These are phyloP conservation scores for Himantopus leucocephalus DNA, from an alignment of 2,113 vertebrate genomes.

Conservation along the genomic window DNA sequence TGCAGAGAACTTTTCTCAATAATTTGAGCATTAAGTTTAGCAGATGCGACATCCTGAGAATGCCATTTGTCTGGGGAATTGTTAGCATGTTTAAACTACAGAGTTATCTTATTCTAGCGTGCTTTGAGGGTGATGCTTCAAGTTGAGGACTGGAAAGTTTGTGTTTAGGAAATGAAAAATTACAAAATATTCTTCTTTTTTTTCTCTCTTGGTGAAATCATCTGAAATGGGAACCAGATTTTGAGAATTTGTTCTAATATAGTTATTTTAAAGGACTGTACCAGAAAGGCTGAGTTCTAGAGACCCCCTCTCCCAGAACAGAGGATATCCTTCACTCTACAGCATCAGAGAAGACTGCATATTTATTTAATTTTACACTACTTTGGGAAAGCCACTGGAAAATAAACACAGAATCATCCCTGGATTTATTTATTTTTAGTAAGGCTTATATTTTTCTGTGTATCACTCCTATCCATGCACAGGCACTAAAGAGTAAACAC, in stretches of 20 bases:
- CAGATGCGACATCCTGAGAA: not conserved
- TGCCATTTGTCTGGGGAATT: not conserved
- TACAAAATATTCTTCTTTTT: not conserved
- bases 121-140: not conserved
- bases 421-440: not conserved
- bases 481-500: not conserved
- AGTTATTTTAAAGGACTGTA: not conserved
- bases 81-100: not conserved
- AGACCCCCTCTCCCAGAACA: accelerated
- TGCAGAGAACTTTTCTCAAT: not conserved
- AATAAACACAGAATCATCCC: not conserved
- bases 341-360: not conserved
- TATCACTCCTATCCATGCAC: not conserved
- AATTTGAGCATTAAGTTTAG: not conserved
- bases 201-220: not conserved
- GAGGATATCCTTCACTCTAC: not conserved
- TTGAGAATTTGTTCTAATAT: not conserved
- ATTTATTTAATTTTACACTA: not conserved
- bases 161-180: not conserved
- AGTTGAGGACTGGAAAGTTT: not conserved
- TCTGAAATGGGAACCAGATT: not conserved
- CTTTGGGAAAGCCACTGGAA: not conserved
- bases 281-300: not conserved
- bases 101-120: not conserved
- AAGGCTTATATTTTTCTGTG: not conserved